A percentile compares a stretch with the other conserved stretches of the same genome.
Evolutionary conservation across 2,797 vertebrate species (phyloP).

Genomic region (Epinephelus coioides): DNA sequence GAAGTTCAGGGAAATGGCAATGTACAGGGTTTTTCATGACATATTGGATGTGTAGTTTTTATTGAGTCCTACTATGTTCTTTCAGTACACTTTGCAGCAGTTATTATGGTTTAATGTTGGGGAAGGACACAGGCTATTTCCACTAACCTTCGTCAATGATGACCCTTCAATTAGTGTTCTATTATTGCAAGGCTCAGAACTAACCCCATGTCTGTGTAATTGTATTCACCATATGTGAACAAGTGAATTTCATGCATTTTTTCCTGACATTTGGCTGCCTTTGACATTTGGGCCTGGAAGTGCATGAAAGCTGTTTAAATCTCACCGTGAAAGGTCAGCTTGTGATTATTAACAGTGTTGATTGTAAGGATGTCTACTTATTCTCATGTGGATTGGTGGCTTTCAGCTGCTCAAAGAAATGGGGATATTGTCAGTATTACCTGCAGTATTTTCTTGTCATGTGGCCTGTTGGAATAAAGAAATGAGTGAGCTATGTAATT

Average conservation of each 20-base stretch:
- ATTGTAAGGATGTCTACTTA: conserved; percentile 38
- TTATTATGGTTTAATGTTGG: conserved; percentile 16
- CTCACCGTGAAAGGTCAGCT: conserved; percentile 76
- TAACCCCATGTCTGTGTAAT: conserved; percentile 18
- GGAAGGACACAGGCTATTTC: conserved; percentile 33
- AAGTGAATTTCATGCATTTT: conserved; percentile 67
- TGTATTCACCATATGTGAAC: conserved; percentile 8
- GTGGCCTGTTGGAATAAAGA: conserved; percentile 25
- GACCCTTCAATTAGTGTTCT: conserved; percentile 37
- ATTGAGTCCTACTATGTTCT: not conserved
- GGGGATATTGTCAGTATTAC: conserved; percentile 3
- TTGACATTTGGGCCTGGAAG: conserved; percentile 79
- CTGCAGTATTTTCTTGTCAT: conserved; percentile 19
- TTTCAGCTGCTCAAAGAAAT: conserved; percentile 50
- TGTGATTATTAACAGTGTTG: conserved; percentile 66
- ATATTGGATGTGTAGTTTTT: conserved; percentile 5
- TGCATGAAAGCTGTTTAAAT: conserved; percentile 73
- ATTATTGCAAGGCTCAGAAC: conserved; percentile 35
- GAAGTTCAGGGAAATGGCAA: conserved; percentile 19
- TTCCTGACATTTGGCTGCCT: conserved; percentile 71
- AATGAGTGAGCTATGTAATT: conserved; percentile 21
- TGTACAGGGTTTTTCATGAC: too few relatives aligned
- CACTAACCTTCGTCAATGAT: conserved; percentile 35
- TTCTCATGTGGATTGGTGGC: conserved; percentile 54
- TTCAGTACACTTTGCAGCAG: not conserved